Percentiles rank a stretch among this genome's conserved stretches.
These are phyloP conservation scores for Alsophila aescularia DNA, from an alignment of 2,888 invertebrate genomes.

Conservation along the genomic window DNA sequence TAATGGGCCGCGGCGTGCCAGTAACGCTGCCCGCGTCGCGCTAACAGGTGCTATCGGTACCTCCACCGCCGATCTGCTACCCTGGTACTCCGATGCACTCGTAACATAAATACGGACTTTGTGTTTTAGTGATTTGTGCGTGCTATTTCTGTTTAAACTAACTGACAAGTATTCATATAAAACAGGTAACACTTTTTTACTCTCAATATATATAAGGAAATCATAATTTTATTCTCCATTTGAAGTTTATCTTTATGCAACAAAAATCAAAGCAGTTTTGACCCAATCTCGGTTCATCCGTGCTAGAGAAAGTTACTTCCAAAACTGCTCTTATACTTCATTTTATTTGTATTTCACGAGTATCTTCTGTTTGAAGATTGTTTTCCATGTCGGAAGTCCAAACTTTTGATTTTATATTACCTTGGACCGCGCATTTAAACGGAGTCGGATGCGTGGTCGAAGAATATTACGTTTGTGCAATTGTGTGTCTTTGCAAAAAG, in stretches of 20 bases:
- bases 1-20: slow-evolving; percentile 73
- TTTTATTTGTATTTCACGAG: slow-evolving; percentile 22
- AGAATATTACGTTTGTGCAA: no score
- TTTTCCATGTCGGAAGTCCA: slow-evolving; percentile 7
- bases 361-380: slow-evolving; percentile 10
- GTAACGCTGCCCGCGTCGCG: slow-evolving; percentile 77
- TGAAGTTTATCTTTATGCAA: slow-evolving; percentile 12
- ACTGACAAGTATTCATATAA: not conserved
- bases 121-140: slow-evolving; percentile 55
- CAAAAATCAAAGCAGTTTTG: slow-evolving; percentile 20
- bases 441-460: no score
- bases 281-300: slow-evolving; percentile 24
- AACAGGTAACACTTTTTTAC: slow-evolving; percentile 23
- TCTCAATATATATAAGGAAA: not conserved
- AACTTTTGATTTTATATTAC: slow-evolving; percentile 15
- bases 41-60: slow-evolving; percentile 72
- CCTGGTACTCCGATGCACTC: slow-evolving; percentile 56
- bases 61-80: slow-evolving; percentile 57
- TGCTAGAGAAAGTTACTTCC: slow-evolving; percentile 25
- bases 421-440: no score
- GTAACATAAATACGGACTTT: slow-evolving; percentile 49
- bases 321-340: slow-evolving; percentile 14
- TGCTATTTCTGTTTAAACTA: slow-evolving; percentile 24
- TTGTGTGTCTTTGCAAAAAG: slow-evolving; percentile 23
- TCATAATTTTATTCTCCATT: not conserved